These are phyloP conservation scores for Callimorpha dominula DNA, from an alignment of 2,888 invertebrate species.

Conservation along the genomic window DNA sequence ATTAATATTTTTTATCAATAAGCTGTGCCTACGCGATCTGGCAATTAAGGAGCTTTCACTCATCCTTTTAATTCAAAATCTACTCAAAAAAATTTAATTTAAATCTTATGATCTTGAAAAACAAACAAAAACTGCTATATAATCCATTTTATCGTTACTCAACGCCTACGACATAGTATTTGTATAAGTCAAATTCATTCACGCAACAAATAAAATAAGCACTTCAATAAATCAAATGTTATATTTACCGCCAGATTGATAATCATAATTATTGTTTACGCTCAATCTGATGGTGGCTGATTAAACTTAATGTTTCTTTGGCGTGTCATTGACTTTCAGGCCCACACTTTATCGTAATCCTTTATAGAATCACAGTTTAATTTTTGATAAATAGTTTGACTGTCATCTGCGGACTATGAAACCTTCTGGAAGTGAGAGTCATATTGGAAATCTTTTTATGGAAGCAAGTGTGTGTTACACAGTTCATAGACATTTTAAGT, in stretches of 20 bases:
- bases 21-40: too few relatives aligned
- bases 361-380: not conserved
- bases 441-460: not conserved
- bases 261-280: constrained; percentile 44
- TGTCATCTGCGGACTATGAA: not conserved
- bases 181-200: constrained; percentile 11
- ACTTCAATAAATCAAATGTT: constrained; percentile 42
- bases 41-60: too few relatives aligned
- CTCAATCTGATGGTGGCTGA: constrained; percentile 31
- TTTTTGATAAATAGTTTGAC: not conserved
- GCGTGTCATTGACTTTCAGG: constrained; percentile 39
- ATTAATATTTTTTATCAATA: too few relatives aligned
- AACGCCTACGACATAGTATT: not conserved
- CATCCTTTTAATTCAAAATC: too few relatives aligned
- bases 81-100: not conserved
- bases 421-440: not conserved
- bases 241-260: constrained; percentile 42
- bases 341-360: constrained; percentile 19
- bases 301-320: constrained; percentile 43
- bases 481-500: too few relatives aligned
- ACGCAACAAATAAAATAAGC: constrained; percentile 16
- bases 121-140: not conserved
- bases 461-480: not conserved
- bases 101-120: not conserved
- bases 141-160: not conserved